Conservation (phyloP, 2,113 vertebrate species). For the Vidua macroura region DNA sequence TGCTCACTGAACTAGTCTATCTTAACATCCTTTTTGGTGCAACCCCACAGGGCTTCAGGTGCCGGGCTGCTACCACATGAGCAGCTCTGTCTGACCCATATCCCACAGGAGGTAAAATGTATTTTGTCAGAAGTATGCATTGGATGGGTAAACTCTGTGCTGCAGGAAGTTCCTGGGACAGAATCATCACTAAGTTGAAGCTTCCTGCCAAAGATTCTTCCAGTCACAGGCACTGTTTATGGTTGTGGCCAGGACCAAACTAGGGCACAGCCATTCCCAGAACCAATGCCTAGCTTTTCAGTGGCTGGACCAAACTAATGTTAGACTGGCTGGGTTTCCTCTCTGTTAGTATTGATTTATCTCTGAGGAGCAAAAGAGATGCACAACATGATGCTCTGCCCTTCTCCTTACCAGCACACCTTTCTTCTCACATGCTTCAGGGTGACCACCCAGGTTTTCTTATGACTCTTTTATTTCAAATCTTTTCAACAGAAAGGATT, state of each 20-base stretch:
- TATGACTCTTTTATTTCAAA: neutral
- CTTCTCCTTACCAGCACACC: rapidly evolving
- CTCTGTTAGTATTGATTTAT: neutral
- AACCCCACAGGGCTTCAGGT: neutral
- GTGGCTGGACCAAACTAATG: neutral
- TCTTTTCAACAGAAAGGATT: neutral
- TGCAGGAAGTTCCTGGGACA: neutral
- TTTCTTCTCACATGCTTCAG: neutral
- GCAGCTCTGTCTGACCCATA: neutral
- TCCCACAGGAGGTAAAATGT: neutral
- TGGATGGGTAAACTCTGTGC: neutral
- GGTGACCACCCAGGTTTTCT: neutral
- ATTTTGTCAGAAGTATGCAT: neutral
- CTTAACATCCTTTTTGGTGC: neutral
- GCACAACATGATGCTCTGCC: neutral
- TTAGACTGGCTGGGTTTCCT: neutral
- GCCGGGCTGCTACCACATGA: neutral
- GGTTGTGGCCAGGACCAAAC: neutral
- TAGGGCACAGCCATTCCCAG: neutral
- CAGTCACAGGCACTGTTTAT: neutral
- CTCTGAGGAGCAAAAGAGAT: neutral
- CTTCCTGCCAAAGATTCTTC: neutral
- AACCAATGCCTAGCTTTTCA: neutral
- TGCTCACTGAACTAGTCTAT: neutral
- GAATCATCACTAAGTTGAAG: neutral